Base-by-base conservation (phyloP, 1,140 invertebrate genomes). In the Leptinotarsa lineolata region DNA sequence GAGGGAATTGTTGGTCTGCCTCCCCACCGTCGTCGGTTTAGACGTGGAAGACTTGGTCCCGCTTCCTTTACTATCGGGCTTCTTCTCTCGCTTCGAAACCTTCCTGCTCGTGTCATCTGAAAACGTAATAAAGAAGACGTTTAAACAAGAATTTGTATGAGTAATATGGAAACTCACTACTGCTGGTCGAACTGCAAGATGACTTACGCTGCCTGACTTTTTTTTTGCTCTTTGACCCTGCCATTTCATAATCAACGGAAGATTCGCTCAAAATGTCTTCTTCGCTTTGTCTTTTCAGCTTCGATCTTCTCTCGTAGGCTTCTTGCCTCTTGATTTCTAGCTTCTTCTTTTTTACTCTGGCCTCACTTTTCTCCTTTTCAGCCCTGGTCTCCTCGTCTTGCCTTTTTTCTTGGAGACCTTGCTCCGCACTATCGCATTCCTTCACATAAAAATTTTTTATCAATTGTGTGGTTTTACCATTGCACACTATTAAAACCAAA, bases 1-100 rank as follows among this genome's bases (percentile, higher is more conserved):
- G 15, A 95, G 85, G 2, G 94, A 95, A 84, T 95, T 95, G 82
- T 95, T 95, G 3, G 94, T 95, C 84, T 95, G 93, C 68, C 94
- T 85, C 24, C 93, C 93, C 21, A 88, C 79, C 68, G 80, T 79
- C 4, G 79, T 76, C 16, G 76, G 67, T 60, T 69, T 72, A 12
- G 72, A 72, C 6, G 68, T 54, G 12, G 46, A n/a, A 13, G 44
- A 21, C 39, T 72, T 72, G 21, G 67, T 30, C 16, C 24, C 16
- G n/a, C 30, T 59, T 15, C 61, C 72, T 46, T 18, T 30, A n/a
- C 44, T 20, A 16, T 69, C 22, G 1, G 18, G 16, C 13, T 67
- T 74, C 30, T 72, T 72, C n/a, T 44, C 45, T 39, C 30, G 30
- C 24, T 72, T 72, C n/a, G 73, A 68, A 30, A 69, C 63, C 60